Base-by-base conservation (phyloP, 2,113 vertebrate species). In the Mus spicilegus region DNA sequence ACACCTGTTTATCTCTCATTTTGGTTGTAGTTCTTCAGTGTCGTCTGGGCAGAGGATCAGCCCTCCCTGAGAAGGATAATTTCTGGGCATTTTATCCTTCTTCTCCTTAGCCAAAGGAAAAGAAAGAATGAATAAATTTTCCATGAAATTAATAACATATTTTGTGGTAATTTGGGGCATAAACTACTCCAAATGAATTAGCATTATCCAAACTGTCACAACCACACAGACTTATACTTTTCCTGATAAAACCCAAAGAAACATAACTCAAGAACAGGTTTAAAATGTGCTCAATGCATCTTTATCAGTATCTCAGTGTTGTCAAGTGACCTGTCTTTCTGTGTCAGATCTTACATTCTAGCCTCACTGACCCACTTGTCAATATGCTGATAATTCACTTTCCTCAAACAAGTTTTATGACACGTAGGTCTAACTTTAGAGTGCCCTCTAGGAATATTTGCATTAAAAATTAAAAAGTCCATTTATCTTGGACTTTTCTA, bases 391-490 rank as follows among this genome's bases (percentile, higher is more conserved):
- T 85, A n/a, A 81, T 93, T 90, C 14, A 84, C 69, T 92, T 90
- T 95, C 30, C 77, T 91, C 42, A 93, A 91, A 42, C n/a, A 88
- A 65, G 14, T 76, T 56, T n/a, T 67, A 58, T 91, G 65, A 39
- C 69, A 54, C 49, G 46, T 91, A 39, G 33, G 51, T 28, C 76
- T 33, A 89, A 81, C 3, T 54, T 93, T 46, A 58, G 28, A 13
- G 46, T 24, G 19, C 56, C 87, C 42, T 56, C 33, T 22, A 85
- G 22, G 10, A 65, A 80, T 5, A 36, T 72, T 91, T 93, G 36
- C 9, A 58, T 61, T 78, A 72, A 42, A 93, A 91, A 95, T 65
- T 12, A 30, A 61, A 16, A 46, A 75, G 17, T 69, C 54, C 28
- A 19, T 63, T 72, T 46, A 75, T 67, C 65, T 67, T 61, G 20